Percentiles rank a stretch among this genome's conserved stretches.
Evolutionary conservation across 2,797 vertebrate genomes (phyloP).

Genomic region (Paratrypauchen microcephalus): DNA sequence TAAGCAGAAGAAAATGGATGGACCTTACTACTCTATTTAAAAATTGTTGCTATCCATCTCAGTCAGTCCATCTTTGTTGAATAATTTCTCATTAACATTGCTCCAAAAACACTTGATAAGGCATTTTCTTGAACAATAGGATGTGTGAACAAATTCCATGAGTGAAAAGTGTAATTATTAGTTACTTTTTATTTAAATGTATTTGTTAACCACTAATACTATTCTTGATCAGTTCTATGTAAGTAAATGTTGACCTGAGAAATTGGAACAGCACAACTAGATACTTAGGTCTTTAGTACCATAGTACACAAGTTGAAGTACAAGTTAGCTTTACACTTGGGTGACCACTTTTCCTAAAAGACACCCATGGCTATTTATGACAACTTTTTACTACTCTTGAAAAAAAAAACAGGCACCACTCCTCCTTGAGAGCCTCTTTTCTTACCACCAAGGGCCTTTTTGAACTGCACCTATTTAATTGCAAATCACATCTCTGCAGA

Average conservation of each 20-base stretch:
- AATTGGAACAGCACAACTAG: neutral
- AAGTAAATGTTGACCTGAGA: neutral
- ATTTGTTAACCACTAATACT: neutral
- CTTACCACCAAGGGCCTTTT: neutral
- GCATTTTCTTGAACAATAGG: no score
- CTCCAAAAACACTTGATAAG: no score
- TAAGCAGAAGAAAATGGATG: no score
- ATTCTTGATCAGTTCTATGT: neutral
- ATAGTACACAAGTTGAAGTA: neutral
- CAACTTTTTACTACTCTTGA: slow-evolving; percentile 23
- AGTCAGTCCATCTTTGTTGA: no score
- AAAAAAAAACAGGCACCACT: slow-evolving; percentile 15
- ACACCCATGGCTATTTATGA: slow-evolving; percentile 41
- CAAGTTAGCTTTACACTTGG: slow-evolving; percentile 10
- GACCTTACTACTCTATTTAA: no score
- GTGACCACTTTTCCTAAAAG: slow-evolving; percentile 15
- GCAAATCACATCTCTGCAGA: slow-evolving; percentile 8
- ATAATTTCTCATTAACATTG: no score
- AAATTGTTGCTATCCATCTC: no score
- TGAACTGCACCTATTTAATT: slow-evolving; percentile 10
- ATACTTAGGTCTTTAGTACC: neutral
- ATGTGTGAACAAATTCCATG: no score
- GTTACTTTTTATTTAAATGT: no score
- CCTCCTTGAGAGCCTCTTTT: slow-evolving; percentile 13
- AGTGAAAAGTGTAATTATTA: no score